A percentile compares a stretch with the other conserved stretches of the same genome.
Conservation (phyloP, 2,113 vertebrate species). For the Cheilinus undulatus region DNA sequence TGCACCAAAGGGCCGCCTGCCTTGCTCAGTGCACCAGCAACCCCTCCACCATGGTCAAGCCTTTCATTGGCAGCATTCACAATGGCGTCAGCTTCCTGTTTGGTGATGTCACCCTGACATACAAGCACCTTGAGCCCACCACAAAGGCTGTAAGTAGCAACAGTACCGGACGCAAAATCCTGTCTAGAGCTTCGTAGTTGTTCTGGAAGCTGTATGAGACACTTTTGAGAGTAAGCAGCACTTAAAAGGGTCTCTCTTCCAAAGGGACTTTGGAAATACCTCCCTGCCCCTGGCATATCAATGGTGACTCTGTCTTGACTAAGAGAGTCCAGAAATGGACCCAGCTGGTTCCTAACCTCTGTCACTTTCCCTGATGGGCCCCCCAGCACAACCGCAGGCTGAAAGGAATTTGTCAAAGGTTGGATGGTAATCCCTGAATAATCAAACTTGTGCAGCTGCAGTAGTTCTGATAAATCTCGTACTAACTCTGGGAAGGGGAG, state of each 20-base stretch:
- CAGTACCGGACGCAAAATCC: neutral
- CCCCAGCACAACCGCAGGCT: conserved; percentile 38
- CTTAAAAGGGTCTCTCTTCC: conserved; percentile 47
- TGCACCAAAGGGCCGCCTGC: conserved; percentile 72
- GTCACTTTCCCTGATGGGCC: conserved; percentile 55
- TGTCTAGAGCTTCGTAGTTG: neutral
- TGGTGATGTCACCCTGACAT: conserved; percentile 72
- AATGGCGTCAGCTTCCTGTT: conserved; percentile 64
- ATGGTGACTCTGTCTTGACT: conserved; percentile 46
- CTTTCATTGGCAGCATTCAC: conserved; percentile 78
- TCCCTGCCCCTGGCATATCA: conserved; percentile 54
- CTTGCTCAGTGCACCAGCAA: conserved; percentile 67
- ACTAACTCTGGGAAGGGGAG: conserved; percentile 55
- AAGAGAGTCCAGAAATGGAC: conserved; percentile 53
- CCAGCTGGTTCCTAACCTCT: conserved; percentile 39
- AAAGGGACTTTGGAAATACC: conserved; percentile 51
- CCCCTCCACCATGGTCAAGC: conserved; percentile 60
- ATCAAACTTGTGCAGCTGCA: conserved; percentile 44
- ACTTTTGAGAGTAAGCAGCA: conserved; percentile 44
- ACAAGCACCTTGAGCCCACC: conserved; percentile 48
- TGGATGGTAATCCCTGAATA: conserved; percentile 42
- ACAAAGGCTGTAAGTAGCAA: conserved; percentile 45
- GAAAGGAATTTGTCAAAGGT: conserved; percentile 19
- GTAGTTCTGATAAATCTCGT: conserved; percentile 40
- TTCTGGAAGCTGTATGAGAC: conserved; percentile 57